Evolutionary conservation across 1,140 invertebrate genomes (phyloP).

Genomic region (Zaprionus kolodkinae): DNA sequence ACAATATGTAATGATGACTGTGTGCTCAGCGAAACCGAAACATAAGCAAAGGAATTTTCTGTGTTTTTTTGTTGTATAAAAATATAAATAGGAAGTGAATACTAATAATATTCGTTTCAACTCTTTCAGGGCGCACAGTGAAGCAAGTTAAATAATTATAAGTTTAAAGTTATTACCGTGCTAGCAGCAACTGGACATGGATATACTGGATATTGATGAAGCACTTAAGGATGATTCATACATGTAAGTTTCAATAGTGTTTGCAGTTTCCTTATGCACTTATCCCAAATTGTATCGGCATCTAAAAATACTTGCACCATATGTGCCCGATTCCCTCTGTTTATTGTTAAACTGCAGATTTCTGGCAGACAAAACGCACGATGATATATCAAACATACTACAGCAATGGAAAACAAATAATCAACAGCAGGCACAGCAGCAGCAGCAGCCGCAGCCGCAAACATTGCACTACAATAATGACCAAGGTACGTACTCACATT

Average conservation of each 20-base stretch:
- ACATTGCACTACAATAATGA: slow-evolving; percentile 54
- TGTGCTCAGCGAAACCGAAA: slow-evolving; percentile 10
- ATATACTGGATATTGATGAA: slow-evolving; percentile 83
- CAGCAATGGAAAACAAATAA: slow-evolving; percentile 83
- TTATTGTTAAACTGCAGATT: slow-evolving; percentile 59
- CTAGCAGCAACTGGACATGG: slow-evolving; percentile 62
- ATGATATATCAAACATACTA: slow-evolving; percentile 81
- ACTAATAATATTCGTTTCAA: slow-evolving; percentile 5
- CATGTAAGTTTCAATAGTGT: slow-evolving; percentile 69
- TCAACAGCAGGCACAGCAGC: slow-evolving; percentile 50
- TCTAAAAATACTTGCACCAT: slow-evolving; percentile 57
- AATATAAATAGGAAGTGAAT: slow-evolving; percentile 8
- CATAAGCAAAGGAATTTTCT: slow-evolving; percentile 31
- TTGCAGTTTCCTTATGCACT: slow-evolving; percentile 26
- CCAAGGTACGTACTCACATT: slow-evolving; percentile 54
- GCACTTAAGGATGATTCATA: slow-evolving; percentile 84
- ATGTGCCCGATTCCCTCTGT: slow-evolving; percentile 21
- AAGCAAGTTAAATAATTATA: slow-evolving; percentile 24
- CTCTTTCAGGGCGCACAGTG: slow-evolving; percentile 12
- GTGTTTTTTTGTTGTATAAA: background rate
- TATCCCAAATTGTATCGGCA: slow-evolving; percentile 5
- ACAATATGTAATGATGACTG: background rate
- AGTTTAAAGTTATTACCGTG: slow-evolving; percentile 37
- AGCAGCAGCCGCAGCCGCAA: slow-evolving; percentile 47
- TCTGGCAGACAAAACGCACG: slow-evolving; percentile 80